Evolutionary conservation across 2,113 vertebrate species (phyloP).

Genomic region (Ia io): DNA sequence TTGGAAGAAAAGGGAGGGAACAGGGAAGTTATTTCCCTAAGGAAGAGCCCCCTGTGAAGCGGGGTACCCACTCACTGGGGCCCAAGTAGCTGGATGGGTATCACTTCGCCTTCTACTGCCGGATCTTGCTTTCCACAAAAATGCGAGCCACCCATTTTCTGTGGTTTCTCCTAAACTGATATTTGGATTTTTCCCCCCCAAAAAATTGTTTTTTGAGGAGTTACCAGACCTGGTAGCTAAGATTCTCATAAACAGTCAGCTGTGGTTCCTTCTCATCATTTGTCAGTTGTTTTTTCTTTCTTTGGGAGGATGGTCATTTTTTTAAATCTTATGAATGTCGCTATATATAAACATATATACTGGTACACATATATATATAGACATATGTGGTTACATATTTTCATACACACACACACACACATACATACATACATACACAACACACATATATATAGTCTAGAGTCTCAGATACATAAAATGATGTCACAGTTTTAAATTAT

Average conservation of each 20-base stretch:
- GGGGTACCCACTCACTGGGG: not conserved
- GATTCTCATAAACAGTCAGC: not conserved
- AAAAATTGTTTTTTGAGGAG: not conserved
- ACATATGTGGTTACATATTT: not conserved
- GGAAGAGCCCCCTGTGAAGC: not conserved
- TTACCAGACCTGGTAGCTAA: not conserved
- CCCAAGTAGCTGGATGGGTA: not conserved
- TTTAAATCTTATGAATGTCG: not conserved
- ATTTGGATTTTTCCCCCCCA: conserved; percentile 2
- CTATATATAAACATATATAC: not conserved
- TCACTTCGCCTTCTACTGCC: not conserved
- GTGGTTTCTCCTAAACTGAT: conserved; percentile 60
- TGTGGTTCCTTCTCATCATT: not conserved
- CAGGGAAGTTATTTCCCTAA: not conserved
- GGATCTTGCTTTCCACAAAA: conserved; percentile 43
- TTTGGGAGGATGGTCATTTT: not conserved
- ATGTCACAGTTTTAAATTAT: conserved; percentile 4
- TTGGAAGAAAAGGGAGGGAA: conserved; percentile 41
- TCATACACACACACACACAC: not conserved
- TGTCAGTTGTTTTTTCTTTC: not conserved
- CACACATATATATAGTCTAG: not conserved
- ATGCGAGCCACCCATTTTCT: conserved; percentile 33
- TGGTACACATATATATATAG: not conserved
- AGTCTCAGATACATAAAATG: not conserved
- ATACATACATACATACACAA: not conserved